Conservation (phyloP, 2,888 invertebrate genomes). For the Acrobasis repandana region DNA sequence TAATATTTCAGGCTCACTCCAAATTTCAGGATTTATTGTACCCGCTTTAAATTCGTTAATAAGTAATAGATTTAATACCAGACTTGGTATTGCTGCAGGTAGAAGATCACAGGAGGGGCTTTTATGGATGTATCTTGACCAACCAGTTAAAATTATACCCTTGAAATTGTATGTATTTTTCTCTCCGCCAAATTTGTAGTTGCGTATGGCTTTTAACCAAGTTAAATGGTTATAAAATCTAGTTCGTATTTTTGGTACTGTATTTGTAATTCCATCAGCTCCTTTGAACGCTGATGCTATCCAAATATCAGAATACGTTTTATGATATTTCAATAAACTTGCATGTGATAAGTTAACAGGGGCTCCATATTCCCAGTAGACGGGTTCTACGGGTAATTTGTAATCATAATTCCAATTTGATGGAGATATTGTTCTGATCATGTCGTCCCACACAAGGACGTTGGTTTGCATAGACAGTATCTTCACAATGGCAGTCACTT, state of each 20-base stretch:
- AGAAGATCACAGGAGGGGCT: conserved; percentile 85
- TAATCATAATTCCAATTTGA: conserved; percentile 55
- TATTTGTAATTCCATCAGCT: conserved; percentile 80
- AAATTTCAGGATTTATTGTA: background rate
- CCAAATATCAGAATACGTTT: conserved; percentile 87
- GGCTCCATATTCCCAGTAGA: conserved; percentile 87
- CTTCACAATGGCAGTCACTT: conserved; percentile 74
- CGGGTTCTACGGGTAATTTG: conserved; percentile 81
- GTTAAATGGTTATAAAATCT: conserved; percentile 88
- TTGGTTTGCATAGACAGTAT: conserved; percentile 74
- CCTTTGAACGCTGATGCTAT: conserved; percentile 94
- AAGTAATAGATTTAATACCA: conserved; percentile 82
- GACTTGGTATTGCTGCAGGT: conserved; percentile 84
- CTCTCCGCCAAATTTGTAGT: conserved; percentile 70
- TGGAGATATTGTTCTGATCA: conserved; percentile 84
- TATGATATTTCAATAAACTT: conserved; percentile 50
- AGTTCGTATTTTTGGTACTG: conserved; percentile 80
- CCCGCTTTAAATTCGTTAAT: conserved; percentile 57
- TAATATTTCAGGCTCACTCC: background rate
- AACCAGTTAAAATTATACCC: conserved; percentile 88
- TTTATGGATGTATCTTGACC: conserved; percentile 88
- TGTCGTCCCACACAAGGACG: conserved; percentile 92
- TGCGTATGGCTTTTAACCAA: conserved; percentile 85
- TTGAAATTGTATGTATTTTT: conserved; percentile 62
- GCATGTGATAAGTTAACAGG: conserved; percentile 50